Evolutionary conservation across 1,140 invertebrate genomes (phyloP).

Genomic region (Vollenhovia emeryi): DNA sequence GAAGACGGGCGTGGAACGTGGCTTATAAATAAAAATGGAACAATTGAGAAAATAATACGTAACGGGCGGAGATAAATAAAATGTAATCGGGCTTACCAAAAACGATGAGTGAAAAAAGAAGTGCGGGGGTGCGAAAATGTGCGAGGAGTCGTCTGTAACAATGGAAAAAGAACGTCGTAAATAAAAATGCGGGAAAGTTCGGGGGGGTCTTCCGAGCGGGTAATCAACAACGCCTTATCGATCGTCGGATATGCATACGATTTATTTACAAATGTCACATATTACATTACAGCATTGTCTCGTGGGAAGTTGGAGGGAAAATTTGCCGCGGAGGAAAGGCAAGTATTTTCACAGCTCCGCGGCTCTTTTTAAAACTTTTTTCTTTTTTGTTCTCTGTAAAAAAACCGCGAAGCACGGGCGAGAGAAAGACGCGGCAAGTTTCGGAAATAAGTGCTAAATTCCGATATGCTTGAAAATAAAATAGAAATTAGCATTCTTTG

Average conservation of each 20-base stretch:
- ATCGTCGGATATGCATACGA: background rate
- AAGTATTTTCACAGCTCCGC: background rate
- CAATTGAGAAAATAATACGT: background rate
- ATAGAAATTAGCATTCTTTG: background rate
- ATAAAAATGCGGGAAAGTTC: slow-evolving; percentile 41
- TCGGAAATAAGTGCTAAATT: background rate
- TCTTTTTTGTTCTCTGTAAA: background rate
- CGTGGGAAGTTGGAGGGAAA: background rate
- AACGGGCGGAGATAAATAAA: slow-evolving; percentile 59
- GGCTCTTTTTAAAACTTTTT: background rate
- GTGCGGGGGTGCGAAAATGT: slow-evolving; percentile 43
- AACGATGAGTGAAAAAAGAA: slow-evolving; percentile 68
- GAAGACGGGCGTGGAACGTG: background rate
- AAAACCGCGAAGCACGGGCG: background rate
- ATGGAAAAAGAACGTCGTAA: slow-evolving; percentile 52
- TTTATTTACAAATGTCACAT: slow-evolving; percentile 52
- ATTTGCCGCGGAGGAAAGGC: background rate
- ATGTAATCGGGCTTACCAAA: slow-evolving; percentile 57
- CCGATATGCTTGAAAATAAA: background rate
- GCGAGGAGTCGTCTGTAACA: slow-evolving; percentile 62
- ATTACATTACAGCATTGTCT: slow-evolving; percentile 16
- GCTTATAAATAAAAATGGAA: background rate
- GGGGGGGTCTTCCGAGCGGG: background rate
- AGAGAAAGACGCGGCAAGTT: too few species aligned
- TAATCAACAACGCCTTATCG: slow-evolving; percentile 36